phyloP scores from a whole-genome alignment of 2,113 vertebrate genomes.

The Orycteropus afer region DNA sequence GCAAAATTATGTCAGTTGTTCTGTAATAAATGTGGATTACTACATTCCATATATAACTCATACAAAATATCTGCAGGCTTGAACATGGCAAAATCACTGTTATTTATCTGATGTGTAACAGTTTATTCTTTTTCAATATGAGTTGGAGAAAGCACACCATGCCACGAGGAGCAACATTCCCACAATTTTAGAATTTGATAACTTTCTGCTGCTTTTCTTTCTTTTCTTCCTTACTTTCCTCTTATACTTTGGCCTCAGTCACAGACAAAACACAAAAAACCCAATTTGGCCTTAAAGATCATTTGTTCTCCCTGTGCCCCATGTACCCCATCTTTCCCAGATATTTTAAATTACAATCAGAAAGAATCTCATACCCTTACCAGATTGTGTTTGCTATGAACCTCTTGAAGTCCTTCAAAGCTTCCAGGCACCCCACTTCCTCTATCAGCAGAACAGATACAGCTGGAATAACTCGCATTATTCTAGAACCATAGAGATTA shows the following conservation, averaged over 20 bases:
- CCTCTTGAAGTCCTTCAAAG: constrained; percentile 48
- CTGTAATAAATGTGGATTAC: not conserved
- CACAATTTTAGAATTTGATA: not conserved
- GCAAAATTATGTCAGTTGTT: constrained; percentile 4
- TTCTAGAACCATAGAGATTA: not conserved
- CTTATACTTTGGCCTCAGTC: not conserved
- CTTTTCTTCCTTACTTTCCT: not conserved
- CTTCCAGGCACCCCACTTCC: not conserved
- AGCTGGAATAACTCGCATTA: not conserved
- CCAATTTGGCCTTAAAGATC: not conserved
- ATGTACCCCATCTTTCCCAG: not conserved
- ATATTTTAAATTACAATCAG: constrained; percentile 44
- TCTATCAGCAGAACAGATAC: constrained; percentile 4
- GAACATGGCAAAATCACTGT: not conserved
- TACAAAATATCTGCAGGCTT: constrained; percentile 28
- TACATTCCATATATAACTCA: not conserved
- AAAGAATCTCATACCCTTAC: not conserved
- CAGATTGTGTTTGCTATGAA: constrained; percentile 7
- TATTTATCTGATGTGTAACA: constrained; percentile 15
- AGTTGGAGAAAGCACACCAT: not conserved
- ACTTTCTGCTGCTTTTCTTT: not conserved
- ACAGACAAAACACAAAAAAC: constrained; percentile 31
- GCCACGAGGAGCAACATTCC: not conserved
- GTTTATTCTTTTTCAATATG: constrained; percentile 5
- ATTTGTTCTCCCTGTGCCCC: constrained; percentile 2